These are phyloP conservation scores for Thaumatotibia leucotreta DNA, from an alignment of 1,140 invertebrate genomes.

Conservation along the genomic window DNA sequence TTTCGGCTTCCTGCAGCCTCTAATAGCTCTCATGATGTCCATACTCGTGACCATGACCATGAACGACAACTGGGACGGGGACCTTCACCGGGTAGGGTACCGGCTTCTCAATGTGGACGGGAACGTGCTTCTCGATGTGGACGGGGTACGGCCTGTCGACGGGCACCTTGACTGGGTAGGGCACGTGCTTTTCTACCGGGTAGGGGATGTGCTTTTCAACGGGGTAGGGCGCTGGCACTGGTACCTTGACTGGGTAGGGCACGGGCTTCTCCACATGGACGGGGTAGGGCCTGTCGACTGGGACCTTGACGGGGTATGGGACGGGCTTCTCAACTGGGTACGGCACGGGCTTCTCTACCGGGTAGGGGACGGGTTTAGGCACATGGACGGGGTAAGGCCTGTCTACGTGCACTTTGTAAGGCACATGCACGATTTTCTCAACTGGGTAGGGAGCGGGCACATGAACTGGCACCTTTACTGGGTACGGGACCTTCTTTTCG, in stretches of 20 bases:
- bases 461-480: constrained; percentile 80
- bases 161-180: constrained; percentile 78
- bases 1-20: constrained; percentile 68
- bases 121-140: constrained; percentile 78
- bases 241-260: constrained; percentile 78
- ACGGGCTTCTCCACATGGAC: constrained; percentile 77
- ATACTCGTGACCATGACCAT: constrained; percentile 64
- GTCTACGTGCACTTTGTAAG: constrained; percentile 84
- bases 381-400: constrained; percentile 85
- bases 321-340: constrained; percentile 83
- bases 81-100: constrained; percentile 80
- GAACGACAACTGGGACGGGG: constrained; percentile 76
- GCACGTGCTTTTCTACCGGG: constrained; percentile 79
- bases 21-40: constrained; percentile 72
- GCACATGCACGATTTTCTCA: constrained; percentile 79
- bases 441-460: constrained; percentile 82
- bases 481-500: constrained; percentile 80
- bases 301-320: constrained; percentile 80
- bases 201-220: constrained; percentile 77
- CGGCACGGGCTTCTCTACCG: constrained; percentile 82
- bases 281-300: constrained; percentile 77
- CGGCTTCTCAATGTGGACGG: constrained; percentile 77
- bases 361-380: constrained; percentile 79
- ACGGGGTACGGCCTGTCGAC: constrained; percentile 79
- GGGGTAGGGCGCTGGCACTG: constrained; percentile 72